Evolutionary conservation across 1,140 invertebrate genomes (phyloP).

Genomic region (Physella acuta): DNA sequence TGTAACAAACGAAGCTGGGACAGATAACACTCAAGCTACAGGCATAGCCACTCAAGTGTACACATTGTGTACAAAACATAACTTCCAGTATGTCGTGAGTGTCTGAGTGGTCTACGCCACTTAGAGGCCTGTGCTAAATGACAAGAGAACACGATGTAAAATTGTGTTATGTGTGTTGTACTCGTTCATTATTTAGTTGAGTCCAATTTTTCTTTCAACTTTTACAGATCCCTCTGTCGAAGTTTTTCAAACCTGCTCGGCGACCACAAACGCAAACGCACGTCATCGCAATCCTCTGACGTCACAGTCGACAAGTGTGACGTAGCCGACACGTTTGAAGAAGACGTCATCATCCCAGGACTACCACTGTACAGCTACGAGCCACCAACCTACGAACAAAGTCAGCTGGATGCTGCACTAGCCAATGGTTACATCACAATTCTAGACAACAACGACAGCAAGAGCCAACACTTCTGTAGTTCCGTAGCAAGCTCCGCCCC

Average conservation of each 20-base stretch:
- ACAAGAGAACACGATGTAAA: too few species aligned
- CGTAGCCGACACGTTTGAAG: not conserved
- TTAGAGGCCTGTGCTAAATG: too few species aligned
- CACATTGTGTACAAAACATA: too few species aligned
- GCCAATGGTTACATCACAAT: not conserved
- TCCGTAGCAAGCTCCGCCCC: not conserved
- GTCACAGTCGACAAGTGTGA: not conserved
- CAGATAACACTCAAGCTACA: too few species aligned
- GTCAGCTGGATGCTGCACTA: not conserved
- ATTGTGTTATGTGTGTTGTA: too few species aligned
- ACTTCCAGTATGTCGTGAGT: too few species aligned
- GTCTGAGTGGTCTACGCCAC: too few species aligned
- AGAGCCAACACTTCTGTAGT: not conserved
- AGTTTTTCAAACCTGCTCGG: not conserved
- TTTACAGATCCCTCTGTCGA: too few species aligned
- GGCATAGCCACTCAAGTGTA: too few species aligned
- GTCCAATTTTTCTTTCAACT: too few species aligned
- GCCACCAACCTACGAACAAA: constrained; percentile 6
- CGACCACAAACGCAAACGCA: not conserved
- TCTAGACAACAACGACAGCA: not conserved
- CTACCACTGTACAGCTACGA: not conserved
- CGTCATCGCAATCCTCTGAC: not conserved
- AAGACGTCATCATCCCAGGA: not conserved
- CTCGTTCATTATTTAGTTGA: too few species aligned
- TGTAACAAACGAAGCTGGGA: too few species aligned